Conservation (phyloP, 2,888 invertebrate genomes). For the Anthophora plumipes region DNA sequence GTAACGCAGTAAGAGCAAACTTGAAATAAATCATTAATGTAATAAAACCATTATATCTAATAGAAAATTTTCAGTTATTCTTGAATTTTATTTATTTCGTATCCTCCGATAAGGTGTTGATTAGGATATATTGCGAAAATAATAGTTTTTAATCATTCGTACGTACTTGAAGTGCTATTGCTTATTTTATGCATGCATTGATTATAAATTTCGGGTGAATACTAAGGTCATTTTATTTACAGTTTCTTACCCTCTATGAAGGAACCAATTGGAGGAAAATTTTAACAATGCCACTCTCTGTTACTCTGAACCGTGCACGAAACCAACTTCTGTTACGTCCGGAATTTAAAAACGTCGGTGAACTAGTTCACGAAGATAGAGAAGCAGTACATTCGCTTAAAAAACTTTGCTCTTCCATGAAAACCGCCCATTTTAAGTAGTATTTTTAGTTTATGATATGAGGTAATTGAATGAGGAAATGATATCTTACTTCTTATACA, state of each 20-base stretch:
- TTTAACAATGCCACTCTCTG: constrained; percentile 85
- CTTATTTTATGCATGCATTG: not conserved
- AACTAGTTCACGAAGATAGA: constrained; percentile 73
- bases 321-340: constrained; percentile 85
- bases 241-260: constrained; percentile 85
- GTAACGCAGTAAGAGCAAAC: too few relatives aligned
- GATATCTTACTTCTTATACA: not conserved
- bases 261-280: constrained; percentile 85
- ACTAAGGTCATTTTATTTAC: constrained; percentile 57
- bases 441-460: too few relatives aligned
- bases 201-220: not conserved
- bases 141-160: not conserved
- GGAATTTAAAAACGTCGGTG: constrained; percentile 85
- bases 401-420: constrained; percentile 73
- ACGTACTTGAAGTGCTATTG: too few relatives aligned
- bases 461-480: not conserved
- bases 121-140: not conserved
- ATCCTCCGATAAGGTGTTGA: too few relatives aligned
- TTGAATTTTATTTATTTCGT: too few relatives aligned
- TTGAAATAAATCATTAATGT: too few relatives aligned
- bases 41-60: too few relatives aligned
- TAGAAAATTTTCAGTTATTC: too few relatives aligned
- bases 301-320: constrained; percentile 85
- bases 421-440: constrained; percentile 62
- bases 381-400: constrained; percentile 78